A percentile compares a stretch with the other conserved stretches of the same genome.
Evolutionary conservation across 2,888 invertebrate genomes (phyloP).

Genomic region (Syritta pipiens): DNA sequence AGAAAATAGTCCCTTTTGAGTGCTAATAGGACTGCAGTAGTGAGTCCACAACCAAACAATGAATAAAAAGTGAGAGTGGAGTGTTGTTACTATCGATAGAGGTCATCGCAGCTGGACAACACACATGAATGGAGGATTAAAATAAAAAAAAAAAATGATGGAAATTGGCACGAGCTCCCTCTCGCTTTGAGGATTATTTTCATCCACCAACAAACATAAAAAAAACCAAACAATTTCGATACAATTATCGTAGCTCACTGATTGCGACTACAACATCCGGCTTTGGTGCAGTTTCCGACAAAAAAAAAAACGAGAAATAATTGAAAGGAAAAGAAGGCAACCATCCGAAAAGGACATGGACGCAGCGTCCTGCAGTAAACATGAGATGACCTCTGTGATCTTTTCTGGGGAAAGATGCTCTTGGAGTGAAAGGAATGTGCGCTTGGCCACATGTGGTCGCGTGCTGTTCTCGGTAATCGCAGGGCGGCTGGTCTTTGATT

Average conservation of each 20-base stretch:
- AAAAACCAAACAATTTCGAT: constrained; percentile 51
- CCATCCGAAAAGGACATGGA: too few species aligned
- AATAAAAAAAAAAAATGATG: constrained; percentile 6
- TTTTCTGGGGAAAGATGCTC: too few species aligned
- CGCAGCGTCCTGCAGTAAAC: too few species aligned
- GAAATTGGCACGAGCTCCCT: constrained; percentile 61
- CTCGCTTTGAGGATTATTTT: constrained; percentile 53
- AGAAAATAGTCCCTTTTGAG: constrained; percentile 25
- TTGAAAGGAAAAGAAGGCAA: too few species aligned
- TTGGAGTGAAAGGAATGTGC: too few species aligned
- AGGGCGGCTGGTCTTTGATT: too few species aligned
- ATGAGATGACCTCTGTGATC: too few species aligned
- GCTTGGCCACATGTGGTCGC: too few species aligned
- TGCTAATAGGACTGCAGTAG: constrained; percentile 9
- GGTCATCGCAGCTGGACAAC: constrained; percentile 68
- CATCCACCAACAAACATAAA: constrained; percentile 42
- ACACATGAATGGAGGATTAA: constrained; percentile 34
- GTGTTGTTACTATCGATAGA: constrained; percentile 53
- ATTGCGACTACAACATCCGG: constrained; percentile 52
- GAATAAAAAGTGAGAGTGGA: constrained; percentile 59
- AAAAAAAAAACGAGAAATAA: too few species aligned
- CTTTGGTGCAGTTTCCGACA: constrained; percentile 27
- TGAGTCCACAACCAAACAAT: constrained; percentile 50
- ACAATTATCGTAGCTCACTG: constrained; percentile 28
- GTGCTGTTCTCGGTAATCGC: too few species aligned